These are phyloP conservation scores for Ptiloglossa arizonensis DNA, from an alignment of 1,140 invertebrate genomes.

Conservation along the genomic window DNA sequence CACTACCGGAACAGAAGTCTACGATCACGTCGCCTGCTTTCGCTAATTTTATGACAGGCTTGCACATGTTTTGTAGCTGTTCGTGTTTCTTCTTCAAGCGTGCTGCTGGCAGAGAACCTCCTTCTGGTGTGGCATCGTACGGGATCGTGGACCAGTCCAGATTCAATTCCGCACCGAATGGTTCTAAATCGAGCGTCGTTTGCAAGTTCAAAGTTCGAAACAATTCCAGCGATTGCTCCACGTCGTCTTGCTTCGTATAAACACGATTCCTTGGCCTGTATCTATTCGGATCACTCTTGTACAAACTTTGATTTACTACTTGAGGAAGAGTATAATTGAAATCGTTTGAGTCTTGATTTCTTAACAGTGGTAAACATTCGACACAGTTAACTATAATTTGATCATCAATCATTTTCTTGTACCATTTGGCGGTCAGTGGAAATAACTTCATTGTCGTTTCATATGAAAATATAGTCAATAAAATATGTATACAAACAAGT, in stretches of 20 bases:
- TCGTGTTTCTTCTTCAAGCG: slow-evolving; percentile 91
- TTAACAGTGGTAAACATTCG: slow-evolving; percentile 58
- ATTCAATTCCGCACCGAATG: slow-evolving; percentile 78
- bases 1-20: slow-evolving; percentile 97
- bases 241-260: slow-evolving; percentile 89
- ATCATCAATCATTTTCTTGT: slow-evolving; percentile 79
- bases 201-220: slow-evolving; percentile 76
- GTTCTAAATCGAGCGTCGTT: slow-evolving; percentile 72
- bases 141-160: slow-evolving; percentile 87
- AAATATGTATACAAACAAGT: slow-evolving; percentile 86
- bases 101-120: slow-evolving; percentile 89
- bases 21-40: slow-evolving; percentile 86
- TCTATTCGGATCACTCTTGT: slow-evolving; percentile 90
- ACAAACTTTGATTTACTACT: slow-evolving; percentile 84
- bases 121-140: slow-evolving; percentile 87
- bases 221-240: slow-evolving; percentile 85
- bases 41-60: slow-evolving; percentile 88
- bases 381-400: slow-evolving; percentile 72
- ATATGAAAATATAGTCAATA: slow-evolving; percentile 83
- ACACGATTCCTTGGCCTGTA: slow-evolving; percentile 88
- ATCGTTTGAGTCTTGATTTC: not conserved
- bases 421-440: slow-evolving; percentile 88
- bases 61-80: slow-evolving; percentile 94
- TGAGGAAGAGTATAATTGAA: slow-evolving; percentile 67
- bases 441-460: slow-evolving; percentile 82